These are phyloP conservation scores for Erebia ligea DNA, from an alignment of 2,888 invertebrate genomes.

Conservation along the genomic window DNA sequence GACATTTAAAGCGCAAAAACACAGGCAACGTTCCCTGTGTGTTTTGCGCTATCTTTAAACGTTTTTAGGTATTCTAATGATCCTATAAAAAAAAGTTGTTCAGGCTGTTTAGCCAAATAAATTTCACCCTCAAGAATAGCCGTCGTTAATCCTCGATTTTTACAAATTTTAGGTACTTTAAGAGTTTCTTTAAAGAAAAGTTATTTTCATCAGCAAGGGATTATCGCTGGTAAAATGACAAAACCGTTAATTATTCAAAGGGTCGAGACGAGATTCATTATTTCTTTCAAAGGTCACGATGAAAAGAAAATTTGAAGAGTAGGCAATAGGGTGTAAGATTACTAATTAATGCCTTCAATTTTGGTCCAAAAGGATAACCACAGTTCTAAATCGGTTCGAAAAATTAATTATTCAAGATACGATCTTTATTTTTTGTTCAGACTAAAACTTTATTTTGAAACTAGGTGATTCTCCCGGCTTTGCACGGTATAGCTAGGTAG, in stretches of 20 bases:
- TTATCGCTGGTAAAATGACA: constrained; percentile 16
- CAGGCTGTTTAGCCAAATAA: too few species aligned
- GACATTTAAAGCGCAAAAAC: too few species aligned
- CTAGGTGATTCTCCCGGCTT: neutral
- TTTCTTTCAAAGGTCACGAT: constrained; percentile 10
- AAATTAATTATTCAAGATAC: neutral
- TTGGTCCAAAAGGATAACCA: neutral
- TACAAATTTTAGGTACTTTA: too few species aligned
- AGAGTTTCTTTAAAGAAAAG: neutral
- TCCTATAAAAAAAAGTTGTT: too few species aligned
- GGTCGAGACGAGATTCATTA: constrained; percentile 14
- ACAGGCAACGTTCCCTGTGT: too few species aligned
- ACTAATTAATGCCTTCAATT: constrained; percentile 12
- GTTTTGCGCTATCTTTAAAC: too few species aligned
- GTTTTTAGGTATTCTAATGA: too few species aligned
- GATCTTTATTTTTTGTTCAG: neutral
- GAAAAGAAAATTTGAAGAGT: constrained; percentile 17
- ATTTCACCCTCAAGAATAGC: too few species aligned
- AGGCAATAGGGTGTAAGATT: constrained; percentile 8
- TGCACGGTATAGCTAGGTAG: neutral
- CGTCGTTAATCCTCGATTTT: neutral
- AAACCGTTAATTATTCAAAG: constrained; percentile 15
- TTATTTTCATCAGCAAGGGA: constrained; percentile 7
- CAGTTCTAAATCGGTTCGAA: neutral
- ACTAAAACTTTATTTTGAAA: neutral